Percentiles rank a stretch among this genome's conserved stretches.
These are phyloP conservation scores for Nasonia vitripennis DNA, from an alignment of 1,140 invertebrate species.

Conservation along the genomic window DNA sequence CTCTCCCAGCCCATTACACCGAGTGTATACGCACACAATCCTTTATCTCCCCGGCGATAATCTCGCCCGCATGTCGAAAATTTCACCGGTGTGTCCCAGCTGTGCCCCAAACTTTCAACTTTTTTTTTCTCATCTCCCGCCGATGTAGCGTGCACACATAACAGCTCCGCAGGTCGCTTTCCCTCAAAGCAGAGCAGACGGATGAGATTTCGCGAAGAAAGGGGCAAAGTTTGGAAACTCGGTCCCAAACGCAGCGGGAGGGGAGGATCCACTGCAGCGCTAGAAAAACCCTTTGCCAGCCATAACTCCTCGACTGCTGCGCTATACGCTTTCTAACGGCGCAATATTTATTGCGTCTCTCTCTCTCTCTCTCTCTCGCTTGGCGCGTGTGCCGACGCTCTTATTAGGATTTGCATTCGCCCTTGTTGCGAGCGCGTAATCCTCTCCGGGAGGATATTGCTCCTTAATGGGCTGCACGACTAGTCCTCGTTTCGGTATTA, in stretches of 20 bases:
- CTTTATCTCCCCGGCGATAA: conserved; percentile 1
- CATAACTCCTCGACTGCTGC: background rate
- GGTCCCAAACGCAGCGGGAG: background rate
- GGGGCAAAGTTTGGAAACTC: background rate
- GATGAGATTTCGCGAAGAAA: conserved; percentile 1
- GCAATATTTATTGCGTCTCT: background rate
- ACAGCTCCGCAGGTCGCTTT: background rate
- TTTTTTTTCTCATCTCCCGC: background rate
- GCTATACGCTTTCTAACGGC: background rate
- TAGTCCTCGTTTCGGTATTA: background rate
- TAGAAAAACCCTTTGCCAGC: background rate
- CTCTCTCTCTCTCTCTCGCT: background rate
- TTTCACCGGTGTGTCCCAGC: background rate
- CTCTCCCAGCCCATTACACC: background rate
- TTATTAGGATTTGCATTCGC: conserved; percentile 1
- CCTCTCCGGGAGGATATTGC: background rate
- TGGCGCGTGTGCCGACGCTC: background rate
- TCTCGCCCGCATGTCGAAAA: background rate
- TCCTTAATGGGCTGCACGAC: conserved; percentile 2
- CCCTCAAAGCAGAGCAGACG: background rate
- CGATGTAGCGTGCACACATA: too few species aligned
- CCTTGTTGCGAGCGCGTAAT: background rate
- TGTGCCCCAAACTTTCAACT: background rate
- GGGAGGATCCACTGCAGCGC: background rate
- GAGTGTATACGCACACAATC: background rate